Evolutionary conservation across 2,113 vertebrate genomes (phyloP).

Genomic region (Halcyon malimbica): DNA sequence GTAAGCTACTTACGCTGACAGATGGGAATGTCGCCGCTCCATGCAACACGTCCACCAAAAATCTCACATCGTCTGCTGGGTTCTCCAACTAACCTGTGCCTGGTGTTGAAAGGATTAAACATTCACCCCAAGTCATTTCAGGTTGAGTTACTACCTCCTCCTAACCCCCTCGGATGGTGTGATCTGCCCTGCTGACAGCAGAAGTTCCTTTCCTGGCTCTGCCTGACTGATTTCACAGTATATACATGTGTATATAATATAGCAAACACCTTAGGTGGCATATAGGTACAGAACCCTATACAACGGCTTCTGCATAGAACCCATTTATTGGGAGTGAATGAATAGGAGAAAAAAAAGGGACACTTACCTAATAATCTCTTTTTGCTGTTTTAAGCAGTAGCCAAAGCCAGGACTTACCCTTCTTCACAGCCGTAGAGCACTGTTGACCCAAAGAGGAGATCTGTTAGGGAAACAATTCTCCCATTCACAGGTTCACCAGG

Average conservation of each 20-base stretch:
- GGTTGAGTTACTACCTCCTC: not conserved
- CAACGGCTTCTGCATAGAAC: not conserved
- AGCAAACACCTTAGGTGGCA: not conserved
- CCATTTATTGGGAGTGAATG: not conserved
- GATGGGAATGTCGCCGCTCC: not conserved
- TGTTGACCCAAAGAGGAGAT: slow-evolving; percentile 25
- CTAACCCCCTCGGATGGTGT: fast-evolving
- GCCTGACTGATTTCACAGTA: not conserved
- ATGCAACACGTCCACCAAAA: not conserved
- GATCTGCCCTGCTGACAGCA: not conserved
- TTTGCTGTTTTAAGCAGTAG: not conserved
- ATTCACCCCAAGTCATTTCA: not conserved
- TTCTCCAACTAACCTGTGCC: slow-evolving; percentile 54
- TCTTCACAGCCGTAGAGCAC: slow-evolving; percentile 65
- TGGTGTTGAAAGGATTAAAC: not conserved
- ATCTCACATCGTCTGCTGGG: not conserved
- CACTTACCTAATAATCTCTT: not conserved
- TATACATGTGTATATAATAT: too few species aligned
- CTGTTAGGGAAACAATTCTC: not conserved
- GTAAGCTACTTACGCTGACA: slow-evolving; percentile 53
- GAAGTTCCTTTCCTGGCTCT: not conserved
- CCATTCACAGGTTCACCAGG: slow-evolving; percentile 69
- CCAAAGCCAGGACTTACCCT: slow-evolving; percentile 68
- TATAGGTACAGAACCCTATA: fast-evolving
- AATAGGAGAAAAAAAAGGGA: not conserved